Evolutionary conservation across 2,797 vertebrate genomes (phyloP), one percentile per base, ranked within the genome.

Genomic region (Notamacropus eugenii): DNA sequence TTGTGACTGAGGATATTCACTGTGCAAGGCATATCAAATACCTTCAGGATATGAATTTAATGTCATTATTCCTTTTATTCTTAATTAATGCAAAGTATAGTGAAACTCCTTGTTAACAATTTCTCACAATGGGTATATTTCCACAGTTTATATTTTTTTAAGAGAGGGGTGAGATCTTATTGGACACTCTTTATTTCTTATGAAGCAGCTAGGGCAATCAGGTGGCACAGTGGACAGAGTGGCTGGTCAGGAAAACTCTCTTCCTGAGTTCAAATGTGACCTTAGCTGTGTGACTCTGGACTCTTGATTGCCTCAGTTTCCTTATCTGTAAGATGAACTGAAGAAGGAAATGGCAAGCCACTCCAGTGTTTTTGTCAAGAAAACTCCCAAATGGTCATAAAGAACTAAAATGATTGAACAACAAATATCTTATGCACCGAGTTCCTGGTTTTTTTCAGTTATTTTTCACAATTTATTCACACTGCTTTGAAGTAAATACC

Each of bases 401-500:
- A 62, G 59, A 62, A 34, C 31, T 28, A 19, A 62, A 62, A 62
- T n/a, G 62, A n/a, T 4, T 62, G 31, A 62, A 62, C 11, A 62
- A 67, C 62, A 67, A n/a, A 74, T 74, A 22, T 74, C 67, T 74
- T 74, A 40, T 82, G 22, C 27, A 46, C 19, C 46, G 8, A 82
- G 19, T 46, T 46, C 2, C 29, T 46, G 40, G 19, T 82, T 82
- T 82, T 46, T 46, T 82, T 46, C 34, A 24, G 29, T 16, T 40
- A 1, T 62, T 82, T 55, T 13, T 12, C 1, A 4, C 0, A 50
- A 90, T 57, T 91, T 92, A 28, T 16, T 31, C 92, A 90, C 12
- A 92, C 91, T 92, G 56, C 50, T 67, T 54, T 90, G 92, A 58
- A 96, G 95, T 34, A 40, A 96, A 96, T 34, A 40, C 11, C 92